A percentile compares a stretch with the other conserved stretches of the same genome.
Conservation (phyloP, 2,888 invertebrate species). For the Orgyia antiqua region DNA sequence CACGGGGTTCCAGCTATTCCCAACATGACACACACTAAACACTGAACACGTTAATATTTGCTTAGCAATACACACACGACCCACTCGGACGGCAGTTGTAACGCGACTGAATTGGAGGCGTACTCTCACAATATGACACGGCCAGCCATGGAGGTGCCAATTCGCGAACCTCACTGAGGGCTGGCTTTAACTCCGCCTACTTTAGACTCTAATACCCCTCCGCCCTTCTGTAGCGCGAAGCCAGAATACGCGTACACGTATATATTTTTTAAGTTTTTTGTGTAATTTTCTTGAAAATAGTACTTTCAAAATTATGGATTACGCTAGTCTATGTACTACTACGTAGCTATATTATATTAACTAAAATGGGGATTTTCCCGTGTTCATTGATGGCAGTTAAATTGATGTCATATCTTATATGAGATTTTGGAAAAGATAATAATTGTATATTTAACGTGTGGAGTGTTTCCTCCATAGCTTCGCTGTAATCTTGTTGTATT, state of each 20-base stretch:
- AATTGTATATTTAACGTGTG: too few relatives aligned
- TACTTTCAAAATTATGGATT: too few relatives aligned
- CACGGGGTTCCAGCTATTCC: constrained; percentile 43
- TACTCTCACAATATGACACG: constrained; percentile 4
- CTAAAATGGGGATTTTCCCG: too few relatives aligned
- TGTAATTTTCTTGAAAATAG: constrained; percentile 7
- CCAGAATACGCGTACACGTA: constrained; percentile 30
- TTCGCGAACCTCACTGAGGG: constrained; percentile 37
- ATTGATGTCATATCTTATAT: too few relatives aligned
- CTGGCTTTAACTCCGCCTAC: constrained; percentile 44
- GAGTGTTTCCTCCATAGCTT: too few relatives aligned
- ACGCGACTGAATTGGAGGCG: constrained; percentile 47
- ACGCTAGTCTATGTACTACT: too few relatives aligned
- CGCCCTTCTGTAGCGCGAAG: constrained; percentile 29
- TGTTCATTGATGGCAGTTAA: too few relatives aligned
- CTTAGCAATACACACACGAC: constrained; percentile 29
- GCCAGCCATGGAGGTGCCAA: constrained; percentile 32
- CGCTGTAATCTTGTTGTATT: too few relatives aligned
- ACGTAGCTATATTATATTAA: too few relatives aligned
- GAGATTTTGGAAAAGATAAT: too few relatives aligned
- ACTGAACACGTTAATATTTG: constrained; percentile 35
- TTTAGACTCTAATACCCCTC: constrained; percentile 28
- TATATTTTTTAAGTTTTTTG: too few relatives aligned
- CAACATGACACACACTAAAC: constrained; percentile 58
- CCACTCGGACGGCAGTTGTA: constrained; percentile 34